phyloP scores from a whole-genome alignment of 2,797 vertebrate genomes.

The Amniataba percoides region DNA sequence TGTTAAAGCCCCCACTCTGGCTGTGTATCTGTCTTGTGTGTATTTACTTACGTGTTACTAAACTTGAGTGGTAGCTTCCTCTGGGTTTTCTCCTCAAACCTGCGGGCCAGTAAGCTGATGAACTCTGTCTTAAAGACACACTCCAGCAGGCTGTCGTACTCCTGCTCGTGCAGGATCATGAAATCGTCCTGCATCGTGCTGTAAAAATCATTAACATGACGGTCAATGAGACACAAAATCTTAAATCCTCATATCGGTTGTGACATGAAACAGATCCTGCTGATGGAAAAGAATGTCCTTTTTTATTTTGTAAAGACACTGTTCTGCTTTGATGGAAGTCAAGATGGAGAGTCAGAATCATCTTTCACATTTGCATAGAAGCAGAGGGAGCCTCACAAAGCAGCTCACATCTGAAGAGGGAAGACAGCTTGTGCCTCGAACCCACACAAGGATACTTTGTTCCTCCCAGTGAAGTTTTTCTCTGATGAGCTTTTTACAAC shows the following conservation, averaged over 20 bases:
- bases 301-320: not conserved
- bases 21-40: not conserved
- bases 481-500: slow-evolving; percentile 83
- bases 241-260: not conserved
- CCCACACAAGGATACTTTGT: slow-evolving; percentile 74
- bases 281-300: not conserved
- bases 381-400: slow-evolving; percentile 57
- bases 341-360: slow-evolving; percentile 48
- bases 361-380: slow-evolving; percentile 70
- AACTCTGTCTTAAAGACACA: slow-evolving; percentile 98
- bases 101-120: slow-evolving; percentile 93
- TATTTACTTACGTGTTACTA: slow-evolving; percentile 91
- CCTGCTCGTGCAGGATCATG: slow-evolving; percentile 96
- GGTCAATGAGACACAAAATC: not conserved
- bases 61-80: slow-evolving; percentile 97
- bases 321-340: slow-evolving; percentile 14
- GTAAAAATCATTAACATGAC: slow-evolving; percentile 44
- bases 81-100: slow-evolving; percentile 95
- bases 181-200: slow-evolving; percentile 97
- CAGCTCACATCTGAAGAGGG: slow-evolving; percentile 54
- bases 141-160: slow-evolving; percentile 97
- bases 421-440: slow-evolving; percentile 56
- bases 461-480: slow-evolving; percentile 72
- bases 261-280: not conserved
- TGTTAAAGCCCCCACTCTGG: not conserved